These are phyloP conservation scores for Pangasianodon gigas DNA, from an alignment of 2,113 vertebrate species.

Conservation along the genomic window DNA sequence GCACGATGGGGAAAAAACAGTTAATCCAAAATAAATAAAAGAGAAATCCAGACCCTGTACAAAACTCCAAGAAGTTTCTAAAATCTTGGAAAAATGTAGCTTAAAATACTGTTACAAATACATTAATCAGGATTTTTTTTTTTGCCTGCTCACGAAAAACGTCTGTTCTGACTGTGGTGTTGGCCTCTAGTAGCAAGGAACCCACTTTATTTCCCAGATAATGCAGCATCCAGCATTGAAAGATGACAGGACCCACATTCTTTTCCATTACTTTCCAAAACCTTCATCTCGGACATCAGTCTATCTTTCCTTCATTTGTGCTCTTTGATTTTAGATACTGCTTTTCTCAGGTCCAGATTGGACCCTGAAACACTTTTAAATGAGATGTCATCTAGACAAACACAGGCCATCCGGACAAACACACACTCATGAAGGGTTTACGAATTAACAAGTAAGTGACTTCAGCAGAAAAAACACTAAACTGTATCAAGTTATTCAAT, in stretches of 20 bases:
- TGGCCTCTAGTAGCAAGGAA: constrained; percentile 10
- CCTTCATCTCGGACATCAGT: not conserved
- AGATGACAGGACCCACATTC: not conserved
- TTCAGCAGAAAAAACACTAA: not conserved
- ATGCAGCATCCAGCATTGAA: not conserved
- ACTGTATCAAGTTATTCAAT: not conserved
- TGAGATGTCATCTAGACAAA: not conserved
- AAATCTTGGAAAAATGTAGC: constrained; percentile 72
- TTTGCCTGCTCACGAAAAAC: not conserved
- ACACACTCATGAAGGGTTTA: not conserved
- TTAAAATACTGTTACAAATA: constrained; percentile 79
- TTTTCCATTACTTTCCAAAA: not conserved
- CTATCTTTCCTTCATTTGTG: not conserved
- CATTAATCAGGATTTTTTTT: constrained; percentile 34
- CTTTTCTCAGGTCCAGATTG: not conserved
- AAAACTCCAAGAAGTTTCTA: constrained; percentile 71
- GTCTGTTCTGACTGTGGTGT: not conserved
- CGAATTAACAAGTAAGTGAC: not conserved
- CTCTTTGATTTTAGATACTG: not conserved
- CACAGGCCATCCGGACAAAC: not conserved
- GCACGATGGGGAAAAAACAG: constrained; percentile 37
- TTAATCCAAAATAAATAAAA: constrained; percentile 68
- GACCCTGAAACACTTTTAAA: constrained; percentile 15
- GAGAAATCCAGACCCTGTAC: constrained; percentile 68
- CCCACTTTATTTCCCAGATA: constrained; percentile 5